Conservation (phyloP, 1,140 invertebrate genomes). For the Formica selysi region DNA sequence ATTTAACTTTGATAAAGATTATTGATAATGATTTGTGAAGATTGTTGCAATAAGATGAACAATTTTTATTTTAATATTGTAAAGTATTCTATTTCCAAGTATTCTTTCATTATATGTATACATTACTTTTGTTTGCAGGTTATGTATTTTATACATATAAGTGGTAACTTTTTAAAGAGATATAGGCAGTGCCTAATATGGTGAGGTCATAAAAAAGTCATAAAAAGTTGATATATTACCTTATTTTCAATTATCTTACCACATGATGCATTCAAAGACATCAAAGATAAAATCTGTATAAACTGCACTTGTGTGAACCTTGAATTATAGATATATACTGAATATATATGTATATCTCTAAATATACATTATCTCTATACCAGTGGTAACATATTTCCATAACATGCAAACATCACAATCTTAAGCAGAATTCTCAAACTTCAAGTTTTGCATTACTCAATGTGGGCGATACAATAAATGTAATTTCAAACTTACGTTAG, state of each 20-base stretch:
- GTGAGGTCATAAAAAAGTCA: conserved; percentile 32
- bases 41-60: conserved; percentile 3
- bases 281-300: not conserved
- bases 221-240: not conserved
- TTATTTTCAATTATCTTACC: too few relatives aligned
- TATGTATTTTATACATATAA: conserved; percentile 46
- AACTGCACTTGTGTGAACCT: not conserved
- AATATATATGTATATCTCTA: not conserved
- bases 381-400: conserved; percentile 16
- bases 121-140: conserved; percentile 20
- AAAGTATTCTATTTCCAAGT: conserved; percentile 37
- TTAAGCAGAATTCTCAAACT: not conserved
- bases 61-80: conserved; percentile 2
- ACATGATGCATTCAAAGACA: too few relatives aligned
- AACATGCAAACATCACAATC: conserved; percentile 1
- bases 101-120: conserved; percentile 36
- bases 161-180: conserved; percentile 51
- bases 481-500: not conserved
- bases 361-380: not conserved
- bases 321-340: not conserved
- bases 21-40: not conserved
- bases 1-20: not conserved
- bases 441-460: not conserved
- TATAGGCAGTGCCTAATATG: conserved; percentile 70
- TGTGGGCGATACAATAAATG: not conserved